A percentile compares a stretch with the other conserved stretches of the same genome.
Evolutionary conservation across 2,888 invertebrate species (phyloP).

Genomic region (Aproaerema taeniolella): DNA sequence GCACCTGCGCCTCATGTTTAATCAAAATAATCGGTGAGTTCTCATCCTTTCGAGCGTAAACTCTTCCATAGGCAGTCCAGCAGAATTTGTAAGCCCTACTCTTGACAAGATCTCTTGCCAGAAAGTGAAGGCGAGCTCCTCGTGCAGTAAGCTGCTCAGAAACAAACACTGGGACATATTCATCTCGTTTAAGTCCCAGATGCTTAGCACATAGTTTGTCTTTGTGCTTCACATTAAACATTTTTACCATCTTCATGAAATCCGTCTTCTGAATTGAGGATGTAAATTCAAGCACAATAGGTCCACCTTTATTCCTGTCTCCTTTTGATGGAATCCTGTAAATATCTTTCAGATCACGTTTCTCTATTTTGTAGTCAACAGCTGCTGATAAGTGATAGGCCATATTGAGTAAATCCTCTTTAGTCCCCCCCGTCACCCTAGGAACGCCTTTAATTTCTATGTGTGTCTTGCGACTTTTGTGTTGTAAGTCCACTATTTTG

Average conservation of each 20-base stretch:
- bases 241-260: constrained; percentile 5
- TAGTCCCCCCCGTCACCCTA: not conserved
- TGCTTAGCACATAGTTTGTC: constrained; percentile 12
- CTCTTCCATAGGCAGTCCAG: no score
- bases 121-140: constrained; percentile 9
- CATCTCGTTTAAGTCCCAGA: constrained; percentile 4
- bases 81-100: constrained; percentile 10
- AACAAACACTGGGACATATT: constrained; percentile 7
- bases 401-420: not conserved
- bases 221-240: constrained; percentile 10
- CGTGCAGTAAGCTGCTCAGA: constrained; percentile 13
- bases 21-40: constrained; percentile 12
- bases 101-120: constrained; percentile 10
- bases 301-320: not conserved
- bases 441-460: constrained; percentile 1
- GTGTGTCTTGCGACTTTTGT: not conserved
- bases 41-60: constrained; percentile 13
- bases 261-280: constrained; percentile 8
- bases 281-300: constrained; percentile 2
- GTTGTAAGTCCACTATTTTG: constrained; percentile 4
- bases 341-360: not conserved
- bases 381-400: not conserved
- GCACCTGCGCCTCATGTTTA: constrained; percentile 9
- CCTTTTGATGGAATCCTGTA: not conserved
- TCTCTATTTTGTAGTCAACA: not conserved